These are phyloP conservation scores for Hydrotaea cyrtoneurina DNA, from an alignment of 2,888 invertebrate species.

Conservation along the genomic window DNA sequence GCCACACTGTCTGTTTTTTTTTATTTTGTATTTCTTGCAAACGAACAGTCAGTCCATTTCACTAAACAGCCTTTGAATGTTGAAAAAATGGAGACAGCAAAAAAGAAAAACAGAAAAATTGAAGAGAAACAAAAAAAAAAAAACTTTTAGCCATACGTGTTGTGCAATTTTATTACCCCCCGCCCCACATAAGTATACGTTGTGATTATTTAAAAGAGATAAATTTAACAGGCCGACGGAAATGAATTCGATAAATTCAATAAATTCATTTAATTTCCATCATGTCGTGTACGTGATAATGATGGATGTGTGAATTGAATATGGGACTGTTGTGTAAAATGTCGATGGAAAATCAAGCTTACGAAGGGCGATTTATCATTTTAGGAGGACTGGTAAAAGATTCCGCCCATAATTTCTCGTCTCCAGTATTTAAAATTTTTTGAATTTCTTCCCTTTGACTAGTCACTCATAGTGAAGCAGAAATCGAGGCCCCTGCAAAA, in stretches of 20 bases:
- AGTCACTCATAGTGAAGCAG: too few relatives aligned
- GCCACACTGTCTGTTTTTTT: not conserved
- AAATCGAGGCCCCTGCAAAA: too few relatives aligned
- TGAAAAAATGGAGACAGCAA: not conserved
- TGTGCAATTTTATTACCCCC: conserved; percentile 13
- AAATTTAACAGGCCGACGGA: conserved; percentile 10
- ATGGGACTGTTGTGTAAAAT: not conserved
- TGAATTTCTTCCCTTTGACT: too few relatives aligned
- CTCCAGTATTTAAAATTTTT: too few relatives aligned
- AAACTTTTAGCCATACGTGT: conserved; percentile 28
- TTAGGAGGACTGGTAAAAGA: too few relatives aligned
- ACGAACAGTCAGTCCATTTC: not conserved
- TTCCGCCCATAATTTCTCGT: too few relatives aligned
- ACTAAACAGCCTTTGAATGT: not conserved
- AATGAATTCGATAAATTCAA: conserved; percentile 34
- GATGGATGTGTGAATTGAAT: not conserved
- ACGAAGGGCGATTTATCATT: too few relatives aligned
- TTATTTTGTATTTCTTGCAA: not conserved
- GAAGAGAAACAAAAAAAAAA: conserved; percentile 11
- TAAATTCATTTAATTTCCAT: conserved; percentile 11
- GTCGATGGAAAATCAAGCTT: too few relatives aligned
- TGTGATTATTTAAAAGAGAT: conserved; percentile 26
- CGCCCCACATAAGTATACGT: not conserved
- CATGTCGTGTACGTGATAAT: conserved; percentile 11
- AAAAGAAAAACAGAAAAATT: not conserved